Evolutionary conservation across 2,797 vertebrate species (phyloP).

Genomic region (Dendrocincla fuliginosa): DNA sequence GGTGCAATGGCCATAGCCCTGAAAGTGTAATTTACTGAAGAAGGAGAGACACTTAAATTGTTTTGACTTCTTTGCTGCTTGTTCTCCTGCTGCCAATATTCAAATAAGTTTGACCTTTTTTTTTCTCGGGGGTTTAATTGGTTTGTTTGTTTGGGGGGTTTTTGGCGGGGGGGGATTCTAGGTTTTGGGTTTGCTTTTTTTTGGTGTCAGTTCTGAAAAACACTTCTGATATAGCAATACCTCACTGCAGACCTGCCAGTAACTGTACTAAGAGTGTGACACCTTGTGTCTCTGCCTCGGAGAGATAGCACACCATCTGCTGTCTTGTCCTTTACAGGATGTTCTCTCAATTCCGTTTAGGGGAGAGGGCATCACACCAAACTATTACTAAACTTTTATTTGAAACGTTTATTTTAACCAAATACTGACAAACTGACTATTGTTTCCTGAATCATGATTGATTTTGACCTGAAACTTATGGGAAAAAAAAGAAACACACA

Average conservation of each 20-base stretch:
- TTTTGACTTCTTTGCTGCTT: background rate
- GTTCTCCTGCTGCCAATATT: background rate
- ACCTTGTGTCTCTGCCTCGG: slow-evolving; percentile 39
- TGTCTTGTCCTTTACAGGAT: slow-evolving; percentile 39
- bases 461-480: background rate
- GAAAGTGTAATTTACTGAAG: background rate
- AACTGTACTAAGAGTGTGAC: slow-evolving; percentile 12
- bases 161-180: too few relatives aligned
- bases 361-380: background rate
- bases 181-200: background rate
- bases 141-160: too few relatives aligned
- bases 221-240: background rate
- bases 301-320: slow-evolving; percentile 53
- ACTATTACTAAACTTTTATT: background rate
- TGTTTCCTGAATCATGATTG: background rate
- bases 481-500: background rate
- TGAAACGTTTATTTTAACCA: background rate
- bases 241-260: slow-evolving; percentile 21
- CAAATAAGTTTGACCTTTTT: background rate
- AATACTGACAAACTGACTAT: background rate
- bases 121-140: too few relatives aligned
- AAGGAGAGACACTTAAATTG: background rate
- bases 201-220: background rate
- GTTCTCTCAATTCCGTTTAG: background rate
- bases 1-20: background rate